These are phyloP conservation scores for Nothobranchius kuhntae DNA, from an alignment of 2,113 vertebrate genomes.

Conservation along the genomic window DNA sequence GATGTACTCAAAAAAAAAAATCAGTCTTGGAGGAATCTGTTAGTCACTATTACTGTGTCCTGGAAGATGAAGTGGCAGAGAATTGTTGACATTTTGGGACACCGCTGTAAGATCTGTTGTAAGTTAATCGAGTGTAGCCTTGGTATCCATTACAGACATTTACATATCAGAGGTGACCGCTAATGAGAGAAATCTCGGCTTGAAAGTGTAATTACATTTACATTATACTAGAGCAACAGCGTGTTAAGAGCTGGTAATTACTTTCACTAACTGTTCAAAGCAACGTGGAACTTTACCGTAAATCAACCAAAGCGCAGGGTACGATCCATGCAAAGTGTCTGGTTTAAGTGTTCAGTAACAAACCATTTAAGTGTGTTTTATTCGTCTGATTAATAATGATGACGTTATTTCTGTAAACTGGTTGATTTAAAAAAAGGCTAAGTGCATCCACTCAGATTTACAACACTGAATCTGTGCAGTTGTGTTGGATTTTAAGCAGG, in stretches of 20 bases:
- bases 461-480: constrained; percentile 22
- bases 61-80: constrained; percentile 1
- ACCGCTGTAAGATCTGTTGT: neutral
- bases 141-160: constrained; percentile 21
- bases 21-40: neutral
- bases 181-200: constrained; percentile 56
- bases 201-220: constrained; percentile 45
- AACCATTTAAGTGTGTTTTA: neutral
- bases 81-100: constrained; percentile 7
- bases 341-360: neutral
- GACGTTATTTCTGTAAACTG: neutral
- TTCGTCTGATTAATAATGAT: neutral
- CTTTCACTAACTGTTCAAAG: constrained; percentile 33
- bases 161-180: constrained; percentile 27
- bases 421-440: neutral
- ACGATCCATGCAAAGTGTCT: neutral
- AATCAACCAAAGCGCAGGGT: neutral
- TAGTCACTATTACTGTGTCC: neutral
- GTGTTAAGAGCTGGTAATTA: constrained; percentile 53
- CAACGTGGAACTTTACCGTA: neutral
- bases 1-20: neutral
- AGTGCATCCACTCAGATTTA: neutral
- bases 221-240: constrained; percentile 43
- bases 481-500: constrained; percentile 14
- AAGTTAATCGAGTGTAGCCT: constrained; percentile 14